Conservation (phyloP, 2,797 vertebrate genomes). For the Gymnothorax reevesii region DNA sequence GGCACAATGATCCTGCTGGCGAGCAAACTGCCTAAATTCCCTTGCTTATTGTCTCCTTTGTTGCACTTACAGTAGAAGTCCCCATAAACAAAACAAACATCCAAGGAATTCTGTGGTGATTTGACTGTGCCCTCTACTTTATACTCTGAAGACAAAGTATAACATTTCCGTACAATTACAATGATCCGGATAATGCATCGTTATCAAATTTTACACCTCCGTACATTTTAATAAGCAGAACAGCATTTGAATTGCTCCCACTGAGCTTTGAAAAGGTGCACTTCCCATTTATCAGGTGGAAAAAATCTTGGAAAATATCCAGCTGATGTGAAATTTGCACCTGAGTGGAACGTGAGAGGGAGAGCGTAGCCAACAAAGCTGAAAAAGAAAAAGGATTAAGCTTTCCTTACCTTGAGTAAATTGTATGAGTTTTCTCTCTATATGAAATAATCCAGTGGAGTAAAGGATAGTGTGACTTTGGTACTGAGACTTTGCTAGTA, state of each 20-base stretch:
- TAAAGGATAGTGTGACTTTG: slow-evolving; percentile 30
- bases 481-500: slow-evolving; percentile 34
- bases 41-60: background rate
- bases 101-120: background rate
- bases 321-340: slow-evolving; percentile 21
- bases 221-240: background rate
- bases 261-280: background rate
- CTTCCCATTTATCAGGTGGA: background rate
- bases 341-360: slow-evolving; percentile 12
- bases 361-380: background rate
- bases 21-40: background rate
- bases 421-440: slow-evolving; percentile 41
- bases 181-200: background rate
- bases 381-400: slow-evolving; percentile 14
- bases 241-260: background rate
- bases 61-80: background rate
- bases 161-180: background rate
- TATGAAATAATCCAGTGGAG: slow-evolving; percentile 60
- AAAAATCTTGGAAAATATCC: slow-evolving; percentile 16
- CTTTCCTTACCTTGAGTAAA: slow-evolving; percentile 59
- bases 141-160: slow-evolving; percentile 11
- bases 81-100: background rate
- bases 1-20: background rate
- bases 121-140: background rate
- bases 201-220: background rate